Evolutionary conservation across 2,888 invertebrate genomes (phyloP), one percentile per base, ranked within the genome.

Genomic region (Polylopha cassiicola): DNA sequence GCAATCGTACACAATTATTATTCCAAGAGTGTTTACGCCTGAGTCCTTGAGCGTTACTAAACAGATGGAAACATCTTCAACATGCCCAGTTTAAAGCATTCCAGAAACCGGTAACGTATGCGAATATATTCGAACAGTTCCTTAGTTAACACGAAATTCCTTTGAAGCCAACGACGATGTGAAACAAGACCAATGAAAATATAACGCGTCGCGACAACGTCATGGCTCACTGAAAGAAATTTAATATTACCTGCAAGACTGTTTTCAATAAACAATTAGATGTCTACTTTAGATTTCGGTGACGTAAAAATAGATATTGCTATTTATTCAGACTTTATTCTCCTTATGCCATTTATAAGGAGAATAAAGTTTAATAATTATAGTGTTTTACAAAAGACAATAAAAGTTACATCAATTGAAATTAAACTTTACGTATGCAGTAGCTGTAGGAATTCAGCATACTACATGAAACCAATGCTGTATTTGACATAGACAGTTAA

Each of bases 71-170:
- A 60, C 59, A 65, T 58, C 46, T 59, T 48, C 43, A 50, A 53
- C 52, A 50, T 48, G 52, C 57, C 53, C 46, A 58, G 48, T 55
- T 57, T 56, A 64, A 76, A 63, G 57, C 50, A 47, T 65, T 65
- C 54, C 75, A 73, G 67, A 68, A 38, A 46, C 58, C 34, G 23
- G 16, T 33, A 26, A 57, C 54, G 57, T 61, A 58, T 63, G 65
- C 63, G 61, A 71, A 67, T 71, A 36, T 36, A 36, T 41, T 41
- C 65, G 65, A 74, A 65, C 60, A 60, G 61, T 59, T 61, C 65
- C 65, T 66, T 71, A 69, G 75, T 75, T 69, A 61, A 63, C 77
- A 73, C 75, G 76, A 82, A 79, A 80, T 80, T 73, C 78, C 78
- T 81, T 77, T 77, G 77, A 77, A 68, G 67, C 63, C 47, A 46